phyloP scores from a whole-genome alignment of 2,888 invertebrate genomes.

The Drosophila putrida region DNA sequence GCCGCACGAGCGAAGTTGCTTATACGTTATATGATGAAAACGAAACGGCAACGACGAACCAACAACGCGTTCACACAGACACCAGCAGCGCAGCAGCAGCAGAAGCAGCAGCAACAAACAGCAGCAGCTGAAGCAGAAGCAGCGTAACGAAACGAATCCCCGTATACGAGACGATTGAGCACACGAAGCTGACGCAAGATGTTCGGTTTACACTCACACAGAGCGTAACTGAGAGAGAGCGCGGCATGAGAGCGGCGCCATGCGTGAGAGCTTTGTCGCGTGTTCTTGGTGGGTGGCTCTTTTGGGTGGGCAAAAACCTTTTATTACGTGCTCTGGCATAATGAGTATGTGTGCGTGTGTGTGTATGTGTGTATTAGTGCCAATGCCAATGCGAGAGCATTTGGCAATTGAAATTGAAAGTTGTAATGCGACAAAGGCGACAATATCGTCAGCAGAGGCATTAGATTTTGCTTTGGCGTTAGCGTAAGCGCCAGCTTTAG shows the following conservation, averaged over 20 bases:
- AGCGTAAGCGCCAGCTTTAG: conserved; percentile 1
- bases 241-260: conserved; percentile 32
- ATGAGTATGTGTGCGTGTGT: conserved; percentile 41
- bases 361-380: conserved; percentile 33
- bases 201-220: conserved; percentile 19
- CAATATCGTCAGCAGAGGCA: not conserved
- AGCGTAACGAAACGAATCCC: conserved; percentile 58
- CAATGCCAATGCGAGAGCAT: conserved; percentile 42
- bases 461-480: not conserved
- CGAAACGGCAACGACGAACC: conserved; percentile 62
- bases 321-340: conserved; percentile 51
- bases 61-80: conserved; percentile 50
- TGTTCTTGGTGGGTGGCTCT: conserved; percentile 42
- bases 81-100: conserved; percentile 46
- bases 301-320: conserved; percentile 43
- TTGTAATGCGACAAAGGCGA: conserved; percentile 52
- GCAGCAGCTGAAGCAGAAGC: conserved; percentile 38
- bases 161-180: conserved; percentile 51
- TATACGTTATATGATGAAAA: conserved; percentile 82
- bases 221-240: conserved; percentile 13
- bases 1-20: conserved; percentile 72
- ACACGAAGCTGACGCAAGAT: conserved; percentile 49
- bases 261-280: conserved; percentile 62
- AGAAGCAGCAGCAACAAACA: conserved; percentile 29
- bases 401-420: conserved; percentile 79